A percentile compares a stretch with the other conserved stretches of the same genome.
phyloP scores from a whole-genome alignment of 2,888 invertebrate genomes.

The Sarcophaga variegata region DNA sequence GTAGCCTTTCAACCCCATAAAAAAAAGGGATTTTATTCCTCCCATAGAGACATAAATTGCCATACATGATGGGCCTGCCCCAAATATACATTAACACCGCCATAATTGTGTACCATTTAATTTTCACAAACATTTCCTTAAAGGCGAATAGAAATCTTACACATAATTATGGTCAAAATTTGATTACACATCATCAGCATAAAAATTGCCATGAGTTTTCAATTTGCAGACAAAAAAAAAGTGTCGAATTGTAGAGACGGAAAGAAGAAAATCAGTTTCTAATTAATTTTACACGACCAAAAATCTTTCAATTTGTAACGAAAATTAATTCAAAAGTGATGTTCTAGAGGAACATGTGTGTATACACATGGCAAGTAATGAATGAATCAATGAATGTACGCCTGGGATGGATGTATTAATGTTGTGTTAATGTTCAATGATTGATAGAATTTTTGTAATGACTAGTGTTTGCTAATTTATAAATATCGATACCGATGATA shows the following conservation, averaged over 20 bases:
- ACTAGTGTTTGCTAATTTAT: too few relatives aligned
- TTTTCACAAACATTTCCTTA: not conserved
- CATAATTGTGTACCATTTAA: not conserved
- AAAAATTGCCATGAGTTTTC: conserved; percentile 27
- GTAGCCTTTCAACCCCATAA: too few relatives aligned
- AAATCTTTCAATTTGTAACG: conserved; percentile 10
- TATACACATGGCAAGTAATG: not conserved
- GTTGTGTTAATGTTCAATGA: conserved; percentile 62
- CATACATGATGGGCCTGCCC: too few relatives aligned
- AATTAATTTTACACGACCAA: conserved; percentile 37
- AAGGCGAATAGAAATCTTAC: conserved; percentile 34
- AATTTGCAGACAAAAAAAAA: conserved; percentile 6
- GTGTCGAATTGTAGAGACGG: not conserved
- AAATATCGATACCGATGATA: too few relatives aligned
- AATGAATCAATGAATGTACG: not conserved
- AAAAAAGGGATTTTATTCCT: too few relatives aligned
- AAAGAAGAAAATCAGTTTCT: conserved; percentile 38
- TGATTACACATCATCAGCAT: conserved; percentile 29
- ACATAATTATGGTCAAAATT: conserved; percentile 46
- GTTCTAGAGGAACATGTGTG: not conserved
- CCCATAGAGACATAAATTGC: too few relatives aligned
- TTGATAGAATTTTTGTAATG: conserved; percentile 43
- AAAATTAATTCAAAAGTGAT: not conserved
- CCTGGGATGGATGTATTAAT: not conserved
- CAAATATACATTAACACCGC: not conserved